Evolutionary conservation across 2,888 invertebrate species (phyloP), one percentile per base, ranked within the genome.

Genomic region (Andrena fulva): DNA sequence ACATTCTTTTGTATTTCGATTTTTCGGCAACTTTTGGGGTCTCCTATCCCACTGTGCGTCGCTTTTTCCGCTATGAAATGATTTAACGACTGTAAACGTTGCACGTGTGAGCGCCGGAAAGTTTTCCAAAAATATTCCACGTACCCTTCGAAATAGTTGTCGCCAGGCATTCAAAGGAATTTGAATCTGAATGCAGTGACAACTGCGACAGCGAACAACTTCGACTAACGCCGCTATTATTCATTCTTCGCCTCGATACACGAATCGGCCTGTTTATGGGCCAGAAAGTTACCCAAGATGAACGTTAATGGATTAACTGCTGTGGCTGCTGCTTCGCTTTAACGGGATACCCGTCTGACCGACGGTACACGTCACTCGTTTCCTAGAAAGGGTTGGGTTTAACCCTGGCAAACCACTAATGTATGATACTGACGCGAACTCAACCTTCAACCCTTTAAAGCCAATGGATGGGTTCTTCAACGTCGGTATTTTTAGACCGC

Each of bases 361-460:
- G 7, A 33, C 27, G 20, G 27, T 3, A 62, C 52, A 27, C 62
- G 24, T 70, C 75, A 63, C 16, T 56, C 8, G 62, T 10, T 69
- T 35, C 16, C 12, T 2, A 10, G 20, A 50, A 68, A 68, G n/a
- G 60, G 16, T 31, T 16, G 29, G 16, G 50, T 8, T 35, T 0
- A 42, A 56, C 20, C 12, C 16, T 35, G 60, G 66, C 20, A 77
- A 74, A 77, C 66, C 75, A 24, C 75, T 31, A 66, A 77, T 74
- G 27, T 24, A 75, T 16, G 52, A n/a, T 24, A 31, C 59, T 31
- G 50, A 69, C 31, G 8, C 7, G 54, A 8, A 2, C 20, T 16
- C 16, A n/a, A 20, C 6, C 3, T 20, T 29, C n/a, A 10, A 64
- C 12, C 35, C 54, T 68, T 59, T n/a, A 48, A 59, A 59, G 24